Percentiles rank a stretch among this genome's conserved stretches.
phyloP scores from a whole-genome alignment of 1,140 invertebrate species.

The Ceratina japonica region DNA sequence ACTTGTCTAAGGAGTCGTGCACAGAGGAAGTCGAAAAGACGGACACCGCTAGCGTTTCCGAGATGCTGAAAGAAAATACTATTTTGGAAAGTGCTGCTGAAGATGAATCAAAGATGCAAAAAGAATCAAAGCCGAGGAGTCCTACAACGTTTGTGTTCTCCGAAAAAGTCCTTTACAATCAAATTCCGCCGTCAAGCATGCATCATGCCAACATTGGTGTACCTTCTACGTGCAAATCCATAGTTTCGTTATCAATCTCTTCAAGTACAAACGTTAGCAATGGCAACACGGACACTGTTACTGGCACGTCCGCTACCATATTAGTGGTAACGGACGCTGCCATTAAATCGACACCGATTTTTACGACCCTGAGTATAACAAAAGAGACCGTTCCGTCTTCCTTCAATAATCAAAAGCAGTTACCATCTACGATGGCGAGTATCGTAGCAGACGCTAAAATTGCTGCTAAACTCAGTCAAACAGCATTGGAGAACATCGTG shows the following conservation, averaged over 20 bases:
- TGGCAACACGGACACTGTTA: not conserved
- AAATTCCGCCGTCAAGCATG: conserved; percentile 66
- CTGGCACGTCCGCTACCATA: conserved; percentile 13
- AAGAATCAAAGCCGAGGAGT: conserved; percentile 59
- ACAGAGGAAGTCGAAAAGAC: conserved; percentile 81
- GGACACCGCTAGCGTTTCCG: conserved; percentile 70
- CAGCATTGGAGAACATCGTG: conserved; percentile 57
- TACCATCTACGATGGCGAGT: conserved; percentile 64
- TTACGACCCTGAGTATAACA: conserved; percentile 34
- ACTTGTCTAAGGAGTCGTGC: conserved; percentile 83
- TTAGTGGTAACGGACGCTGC: conserved; percentile 16
- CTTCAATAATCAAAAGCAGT: conserved; percentile 56
- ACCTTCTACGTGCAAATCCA: conserved; percentile 48
- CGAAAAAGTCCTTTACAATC: conserved; percentile 60
- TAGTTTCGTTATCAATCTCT: conserved; percentile 52
- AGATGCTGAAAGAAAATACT: conserved; percentile 64
- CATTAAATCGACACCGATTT: conserved; percentile 43
- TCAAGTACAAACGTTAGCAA: conserved; percentile 15
- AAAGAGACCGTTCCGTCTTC: conserved; percentile 58
- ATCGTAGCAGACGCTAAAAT: conserved; percentile 74
- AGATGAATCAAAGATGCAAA: conserved; percentile 52
- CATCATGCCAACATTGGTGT: conserved; percentile 70
- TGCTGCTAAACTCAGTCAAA: conserved; percentile 69
- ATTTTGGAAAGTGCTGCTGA: conserved; percentile 38
- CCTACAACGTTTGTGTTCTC: conserved; percentile 56